Evolutionary conservation across 2,797 vertebrate genomes (phyloP).

Genomic region (Hyperoplus immaculatus): DNA sequence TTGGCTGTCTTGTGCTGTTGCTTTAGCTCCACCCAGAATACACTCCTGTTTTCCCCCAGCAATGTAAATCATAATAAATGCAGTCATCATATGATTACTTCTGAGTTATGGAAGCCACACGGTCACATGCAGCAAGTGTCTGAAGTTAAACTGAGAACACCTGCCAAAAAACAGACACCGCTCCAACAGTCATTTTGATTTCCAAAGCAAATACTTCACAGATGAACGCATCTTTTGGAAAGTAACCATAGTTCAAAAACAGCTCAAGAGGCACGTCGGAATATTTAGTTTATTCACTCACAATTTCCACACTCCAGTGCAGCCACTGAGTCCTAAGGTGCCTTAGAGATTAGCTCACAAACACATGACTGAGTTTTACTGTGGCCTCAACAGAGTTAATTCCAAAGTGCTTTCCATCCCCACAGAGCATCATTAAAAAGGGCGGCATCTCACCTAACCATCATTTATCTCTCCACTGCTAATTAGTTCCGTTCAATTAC

Average conservation of each 20-base stretch:
- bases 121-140: conserved; percentile 6
- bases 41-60: conserved; percentile 43
- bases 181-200: background rate
- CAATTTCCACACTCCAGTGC: conserved; percentile 29
- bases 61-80: conserved; percentile 44
- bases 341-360: conserved; percentile 49
- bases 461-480: conserved; percentile 77
- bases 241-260: background rate
- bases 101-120: background rate
- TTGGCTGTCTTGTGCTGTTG: conserved; percentile 25
- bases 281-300: conserved; percentile 18
- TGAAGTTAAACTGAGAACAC: conserved; percentile 1
- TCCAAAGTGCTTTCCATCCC: conserved; percentile 58
- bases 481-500: conserved; percentile 85
- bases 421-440: conserved; percentile 71
- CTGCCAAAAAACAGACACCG: conserved; percentile 1
- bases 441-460: conserved; percentile 72
- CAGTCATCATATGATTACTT: conserved; percentile 24
- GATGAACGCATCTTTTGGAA: background rate
- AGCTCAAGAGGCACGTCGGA: background rate
- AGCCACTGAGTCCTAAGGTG: conserved; percentile 26
- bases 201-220: conserved; percentile 5
- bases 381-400: conserved; percentile 63
- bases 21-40: conserved; percentile 25
- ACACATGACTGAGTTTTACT: conserved; percentile 52